Base-by-base conservation (phyloP, 2,113 vertebrate genomes). In the Nycticebus coucang region DNA sequence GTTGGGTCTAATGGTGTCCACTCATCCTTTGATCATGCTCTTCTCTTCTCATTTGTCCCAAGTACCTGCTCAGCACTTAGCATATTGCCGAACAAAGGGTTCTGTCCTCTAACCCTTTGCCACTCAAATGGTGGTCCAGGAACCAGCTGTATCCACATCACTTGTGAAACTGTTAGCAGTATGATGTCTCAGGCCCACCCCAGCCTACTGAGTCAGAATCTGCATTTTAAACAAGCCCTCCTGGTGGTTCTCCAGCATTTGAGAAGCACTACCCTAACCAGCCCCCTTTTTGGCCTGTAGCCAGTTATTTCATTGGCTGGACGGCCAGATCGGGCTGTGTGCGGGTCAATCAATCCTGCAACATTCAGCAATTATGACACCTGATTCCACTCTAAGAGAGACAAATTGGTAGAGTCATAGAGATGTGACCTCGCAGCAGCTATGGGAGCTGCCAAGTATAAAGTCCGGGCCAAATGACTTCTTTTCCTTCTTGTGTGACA, bases 331-430 rank as follows among this genome's bases (percentile, higher is more conserved):
- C 0, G 1, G 57, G 74, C 93, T 50, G 59, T 28, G 78, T 69
- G 30, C 1, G 78, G 95, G 93, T 89, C 94, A 89, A 89, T 96
- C 93, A 89, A 93, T 97, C 69, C 78, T 7, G 7, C 75, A 28
- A 86, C 64, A 87, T 60, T 93, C 26, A 89, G 94, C 95, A 93
- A 87, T 97, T 94, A 97, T 93, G 97, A 96, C 93, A 93, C 75
- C 97, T 95, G 97, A 98, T 97, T 97, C 97, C 69, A 80, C 69
- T 68, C 91, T 98, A 96, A 97, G 95, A 96, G 95, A 97, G 97
- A 98, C 92, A 93, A 62, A 97, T 96, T 72, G 93, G 75, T 21
- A 41, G 74, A 93, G 94, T 89, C 96, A 77, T 3, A 50, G 95
- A 91, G 93, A 91, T 75, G 75, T 87, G 97, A 96, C 97, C 97